Evolutionary conservation across 37 sponge, comb jelly and placozoan genomes (phyloP).

Genomic region (Ianthella basta): DNA sequence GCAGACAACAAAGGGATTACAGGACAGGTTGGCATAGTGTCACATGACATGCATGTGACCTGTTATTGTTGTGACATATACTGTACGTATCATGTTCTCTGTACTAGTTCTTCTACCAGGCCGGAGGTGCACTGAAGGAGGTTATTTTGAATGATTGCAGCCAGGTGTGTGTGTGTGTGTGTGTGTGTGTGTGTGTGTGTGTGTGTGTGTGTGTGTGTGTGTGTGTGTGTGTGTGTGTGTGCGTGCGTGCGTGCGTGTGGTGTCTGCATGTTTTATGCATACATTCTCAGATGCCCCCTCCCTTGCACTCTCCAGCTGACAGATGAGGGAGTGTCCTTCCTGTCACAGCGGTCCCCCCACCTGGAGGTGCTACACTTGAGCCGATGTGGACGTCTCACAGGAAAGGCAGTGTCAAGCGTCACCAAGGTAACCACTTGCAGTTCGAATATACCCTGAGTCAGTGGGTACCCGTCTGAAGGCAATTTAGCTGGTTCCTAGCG

Average conservation of each 20-base stretch:
- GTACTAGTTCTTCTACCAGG: conserved; percentile 18
- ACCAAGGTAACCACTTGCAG: conserved; percentile 21
- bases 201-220: too few relatives aligned
- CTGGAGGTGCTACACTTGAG: conserved; percentile 41
- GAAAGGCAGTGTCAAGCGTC: conserved; percentile 18
- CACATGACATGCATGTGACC: background rate
- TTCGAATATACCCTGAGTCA: too few relatives aligned
- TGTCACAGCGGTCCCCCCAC: background rate
- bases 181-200: background rate
- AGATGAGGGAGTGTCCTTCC: conserved; percentile 13
- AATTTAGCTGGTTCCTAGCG: too few relatives aligned
- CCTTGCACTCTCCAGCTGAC: conserved; percentile 16
- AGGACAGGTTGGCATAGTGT: conserved; percentile 57
- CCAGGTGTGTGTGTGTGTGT: background rate
- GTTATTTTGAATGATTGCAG: conserved; percentile 11
- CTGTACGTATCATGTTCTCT: background rate
- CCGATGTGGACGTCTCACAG: conserved; percentile 37
- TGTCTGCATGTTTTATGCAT: too few relatives aligned
- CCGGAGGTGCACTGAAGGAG: conserved; percentile 2
- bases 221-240: background rate
- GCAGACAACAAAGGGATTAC: conserved; percentile 49
- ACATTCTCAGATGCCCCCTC: too few relatives aligned
- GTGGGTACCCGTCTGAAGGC: too few relatives aligned
- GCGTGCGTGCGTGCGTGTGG: background rate
- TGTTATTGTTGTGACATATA: background rate